A percentile compares a stretch with the other conserved stretches of the same genome.
Evolutionary conservation across 2,797 vertebrate genomes (phyloP).

Genomic region (Onychomys leucogaster): DNA sequence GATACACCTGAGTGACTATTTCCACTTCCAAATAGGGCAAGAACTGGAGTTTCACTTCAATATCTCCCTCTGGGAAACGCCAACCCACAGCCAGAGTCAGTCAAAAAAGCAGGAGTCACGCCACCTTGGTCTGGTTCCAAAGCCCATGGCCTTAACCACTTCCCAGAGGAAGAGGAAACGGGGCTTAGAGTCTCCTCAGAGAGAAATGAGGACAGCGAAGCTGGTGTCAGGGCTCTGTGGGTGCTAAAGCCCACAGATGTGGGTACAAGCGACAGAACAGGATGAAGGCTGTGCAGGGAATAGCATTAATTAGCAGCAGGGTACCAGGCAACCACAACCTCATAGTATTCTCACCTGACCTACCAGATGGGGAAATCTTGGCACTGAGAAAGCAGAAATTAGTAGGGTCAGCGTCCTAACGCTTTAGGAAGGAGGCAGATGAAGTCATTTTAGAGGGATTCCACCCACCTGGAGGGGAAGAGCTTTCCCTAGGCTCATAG

Average conservation of each 20-base stretch:
- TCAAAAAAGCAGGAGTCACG: background rate
- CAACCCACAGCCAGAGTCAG: background rate
- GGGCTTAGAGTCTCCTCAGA: background rate
- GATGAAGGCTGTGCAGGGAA: background rate
- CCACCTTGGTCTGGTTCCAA: slow-evolving; percentile 21
- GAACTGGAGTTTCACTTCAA: background rate
- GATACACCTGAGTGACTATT: background rate
- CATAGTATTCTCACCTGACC: background rate
- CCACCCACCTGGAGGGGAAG: too few relatives aligned
- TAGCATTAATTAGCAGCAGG: background rate
- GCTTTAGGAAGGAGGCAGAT: background rate
- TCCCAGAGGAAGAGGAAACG: slow-evolving; percentile 59
- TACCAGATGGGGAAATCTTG: background rate
- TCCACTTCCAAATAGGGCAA: background rate
- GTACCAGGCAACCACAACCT: background rate
- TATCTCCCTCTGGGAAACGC: background rate
- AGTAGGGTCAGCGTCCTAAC: background rate
- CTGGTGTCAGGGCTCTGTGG: background rate
- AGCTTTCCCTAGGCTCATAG: background rate
- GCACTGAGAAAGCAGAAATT: background rate
- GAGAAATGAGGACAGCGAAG: background rate
- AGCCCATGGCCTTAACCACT: slow-evolving; percentile 37
- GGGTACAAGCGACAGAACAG: background rate
- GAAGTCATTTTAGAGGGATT: background rate
- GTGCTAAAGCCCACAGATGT: background rate